Base-by-base conservation (phyloP, 2,113 vertebrate genomes). In the Pangasianodon gigas region DNA sequence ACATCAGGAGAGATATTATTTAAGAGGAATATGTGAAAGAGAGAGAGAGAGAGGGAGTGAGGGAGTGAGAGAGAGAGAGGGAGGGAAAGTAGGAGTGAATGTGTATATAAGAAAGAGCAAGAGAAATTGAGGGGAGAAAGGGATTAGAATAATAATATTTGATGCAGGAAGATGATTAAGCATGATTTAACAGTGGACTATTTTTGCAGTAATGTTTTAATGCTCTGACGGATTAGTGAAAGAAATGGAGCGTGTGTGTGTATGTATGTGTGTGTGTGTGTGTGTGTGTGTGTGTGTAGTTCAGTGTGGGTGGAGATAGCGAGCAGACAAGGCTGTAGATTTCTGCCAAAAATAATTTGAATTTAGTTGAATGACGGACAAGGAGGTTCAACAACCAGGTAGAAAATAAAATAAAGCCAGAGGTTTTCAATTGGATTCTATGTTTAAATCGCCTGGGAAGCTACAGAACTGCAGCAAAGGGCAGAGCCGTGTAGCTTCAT, bases 291-390 rank as follows among this genome's bases (percentile, higher is more conserved):
- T 8, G 9, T n/a, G 29, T 82, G 51, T 46, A 18, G 54, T 56
- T 56, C 54, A 56, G 54, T 56, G 71, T 80, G 71, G 75, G 86
- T 80, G 86, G 56, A 60, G 54, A n/a, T 71, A 26, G 48, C 52
- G 32, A 79, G 54, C 26, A 46, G 44, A 77, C 82, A 32, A 65
- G 74, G 81, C 54, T 26, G 69, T 37, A 37, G 18, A 74, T 74
- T 74, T 74, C 69, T 41, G 37, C 67, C 7, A 0, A 32, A 69
- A 69, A 16, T 69, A 69, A 32, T 32, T 69, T 69, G 11, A 32
- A n/a, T 16, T 32, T 32, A 69, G 65, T 6, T 14, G n/a, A 67
- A n/a, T 10, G 6, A n/a, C 0, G 10, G 10, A n/a, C 29, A 67
- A 67, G 29, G 6, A 18, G 32, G n/a, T 37, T 71, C 67, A 71